A percentile compares a stretch with the other conserved stretches of the same genome.
phyloP scores from a whole-genome alignment of 2,888 invertebrate species.

The Sarcophaga carnaria region DNA sequence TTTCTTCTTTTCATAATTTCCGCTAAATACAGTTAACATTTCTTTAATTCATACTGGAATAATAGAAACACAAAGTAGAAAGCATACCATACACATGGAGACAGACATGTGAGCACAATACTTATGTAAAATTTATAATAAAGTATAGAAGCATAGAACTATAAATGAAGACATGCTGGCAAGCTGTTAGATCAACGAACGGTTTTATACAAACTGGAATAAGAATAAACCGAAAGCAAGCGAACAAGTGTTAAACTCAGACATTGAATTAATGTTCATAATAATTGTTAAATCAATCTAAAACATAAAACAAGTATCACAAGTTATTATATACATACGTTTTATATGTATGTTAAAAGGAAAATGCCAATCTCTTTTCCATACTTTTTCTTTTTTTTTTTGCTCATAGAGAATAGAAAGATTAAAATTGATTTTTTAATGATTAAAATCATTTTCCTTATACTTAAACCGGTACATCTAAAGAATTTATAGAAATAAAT shows the following conservation, averaged over 20 bases:
- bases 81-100: background rate
- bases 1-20: constrained; percentile 56
- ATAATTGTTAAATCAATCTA: background rate
- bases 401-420: background rate
- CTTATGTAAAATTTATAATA: background rate
- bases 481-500: background rate
- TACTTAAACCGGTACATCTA: background rate
- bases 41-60: constrained; percentile 15
- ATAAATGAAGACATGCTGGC: constrained; percentile 17
- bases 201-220: constrained; percentile 64
- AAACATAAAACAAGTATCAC: background rate
- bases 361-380: background rate
- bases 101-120: background rate
- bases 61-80: background rate
- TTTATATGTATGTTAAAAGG: no score
- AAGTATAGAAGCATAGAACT: background rate
- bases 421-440: background rate
- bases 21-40: constrained; percentile 64
- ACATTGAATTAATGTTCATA: background rate
- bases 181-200: constrained; percentile 56
- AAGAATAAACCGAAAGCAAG: background rate
- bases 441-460: background rate
- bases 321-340: no score
- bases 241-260: background rate
- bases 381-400: background rate